Base-by-base conservation (phyloP, 1,140 invertebrate species). In the Helicoverpa zea region DNA sequence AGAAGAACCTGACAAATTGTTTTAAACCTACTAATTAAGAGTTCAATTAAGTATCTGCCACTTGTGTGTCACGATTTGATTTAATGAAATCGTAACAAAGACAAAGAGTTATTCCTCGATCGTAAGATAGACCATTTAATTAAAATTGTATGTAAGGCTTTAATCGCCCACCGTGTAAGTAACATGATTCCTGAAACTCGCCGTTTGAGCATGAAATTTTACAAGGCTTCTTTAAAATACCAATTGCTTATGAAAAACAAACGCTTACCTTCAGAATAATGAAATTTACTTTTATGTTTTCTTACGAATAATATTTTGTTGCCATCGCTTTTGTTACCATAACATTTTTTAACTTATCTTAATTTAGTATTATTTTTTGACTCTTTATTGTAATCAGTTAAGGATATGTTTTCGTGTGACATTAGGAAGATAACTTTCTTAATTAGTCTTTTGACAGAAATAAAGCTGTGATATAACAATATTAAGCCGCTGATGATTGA, bases 81-180 rank as follows among this genome's bases (percentile, higher is more conserved):
- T 47, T 47, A 49, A 47, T 66, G 47, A 7, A 66, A 9, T 12
- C 43, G 43, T 23, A 49, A 68, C 43, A 12, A 49, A 43, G 72
- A n/a, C 23, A 23, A 23, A 23, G 23, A 23, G 23, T 23, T 2
- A 43, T 43, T 14, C 12, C 11, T 14, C 30, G 3, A 4, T 14
- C 10, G 11, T 23, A 11, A 61, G 61, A 47, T 23, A 18, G 73
- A 4, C 49, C 58, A 75, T 58, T 75, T 16, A 61, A 75, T 75
- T 75, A 61, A 63, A 63, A 14, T 74, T 7, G 13, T 47, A 18
- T 49, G 43, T 29, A 18, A 59, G 30, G 52, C 5, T 14, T 61
- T 75, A 47, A 61, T 49, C 23, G 49, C 56, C 30, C 43, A 29
- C n/a, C 11, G 12, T 23, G 35, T 72, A 52, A 23, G 52, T 61